phyloP scores from a whole-genome alignment of 2,888 invertebrate genomes.

The Hirtodrosophila cameraria region DNA sequence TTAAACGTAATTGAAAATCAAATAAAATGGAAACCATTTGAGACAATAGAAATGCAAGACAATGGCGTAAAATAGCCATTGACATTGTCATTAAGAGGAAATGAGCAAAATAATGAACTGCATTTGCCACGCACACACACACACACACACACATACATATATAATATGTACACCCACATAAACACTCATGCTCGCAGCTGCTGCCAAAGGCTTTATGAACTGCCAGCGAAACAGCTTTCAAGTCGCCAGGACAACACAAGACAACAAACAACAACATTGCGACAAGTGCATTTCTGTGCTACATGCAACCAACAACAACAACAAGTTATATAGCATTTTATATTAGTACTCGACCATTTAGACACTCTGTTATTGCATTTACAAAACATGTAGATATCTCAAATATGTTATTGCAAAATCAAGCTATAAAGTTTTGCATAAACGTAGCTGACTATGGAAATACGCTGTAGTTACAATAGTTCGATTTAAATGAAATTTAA shows the following conservation, averaged over 20 bases:
- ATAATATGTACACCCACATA: not conserved
- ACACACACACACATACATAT: not conserved
- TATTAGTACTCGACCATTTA: not conserved
- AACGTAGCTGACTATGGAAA: too few relatives aligned
- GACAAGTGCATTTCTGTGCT: constrained; percentile 32
- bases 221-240: constrained; percentile 44
- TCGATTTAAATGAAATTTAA: too few relatives aligned
- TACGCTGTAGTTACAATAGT: too few relatives aligned
- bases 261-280: constrained; percentile 32
- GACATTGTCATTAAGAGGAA: constrained; percentile 78
- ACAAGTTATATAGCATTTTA: not conserved
- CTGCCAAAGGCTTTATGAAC: constrained; percentile 61
- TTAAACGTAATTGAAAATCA: constrained; percentile 78
- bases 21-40: constrained; percentile 64
- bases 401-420: too few relatives aligned
- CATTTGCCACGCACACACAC: constrained; percentile 10
- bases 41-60: constrained; percentile 69
- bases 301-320: constrained; percentile 10
- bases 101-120: constrained; percentile 75
- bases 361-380: not conserved
- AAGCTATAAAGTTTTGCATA: too few relatives aligned
- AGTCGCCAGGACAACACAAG: constrained; percentile 28
- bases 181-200: constrained; percentile 58
- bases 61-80: constrained; percentile 74
- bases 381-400: too few relatives aligned